A percentile compares a stretch with the other conserved stretches of the same genome.
These are phyloP conservation scores for Syngnathus floridae DNA, from an alignment of 2,113 vertebrate species.

Conservation along the genomic window DNA sequence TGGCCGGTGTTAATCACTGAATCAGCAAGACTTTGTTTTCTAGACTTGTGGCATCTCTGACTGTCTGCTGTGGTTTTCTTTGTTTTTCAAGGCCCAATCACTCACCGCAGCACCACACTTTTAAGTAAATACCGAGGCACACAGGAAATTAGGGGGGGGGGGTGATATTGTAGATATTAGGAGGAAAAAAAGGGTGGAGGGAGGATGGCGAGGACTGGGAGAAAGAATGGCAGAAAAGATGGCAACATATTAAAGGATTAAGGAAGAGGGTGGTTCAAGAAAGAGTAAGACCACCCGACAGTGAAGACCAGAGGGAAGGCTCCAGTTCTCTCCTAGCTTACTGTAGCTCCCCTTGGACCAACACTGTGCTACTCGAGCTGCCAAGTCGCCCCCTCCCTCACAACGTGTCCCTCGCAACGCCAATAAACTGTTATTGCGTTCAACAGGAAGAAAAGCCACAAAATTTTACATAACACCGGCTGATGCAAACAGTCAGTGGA, in stretches of 20 bases:
- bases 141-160: constrained; percentile 14
- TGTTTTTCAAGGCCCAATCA: constrained; percentile 2
- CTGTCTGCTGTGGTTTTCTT: constrained; percentile 37
- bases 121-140: constrained; percentile 17
- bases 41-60: not conserved
- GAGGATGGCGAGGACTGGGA: constrained; percentile 16
- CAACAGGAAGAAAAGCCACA: constrained; percentile 33
- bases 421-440: constrained; percentile 56
- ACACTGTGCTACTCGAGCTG: constrained; percentile 30
- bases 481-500: constrained; percentile 44
- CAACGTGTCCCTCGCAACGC: constrained; percentile 30
- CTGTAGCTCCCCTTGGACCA: constrained; percentile 40
- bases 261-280: constrained; percentile 33
- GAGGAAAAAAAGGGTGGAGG: constrained; percentile 2
- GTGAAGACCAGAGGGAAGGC: constrained; percentile 42
- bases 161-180: constrained; percentile 31
- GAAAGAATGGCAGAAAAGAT: constrained; percentile 2
- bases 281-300: constrained; percentile 47
- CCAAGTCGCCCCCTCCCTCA: constrained; percentile 50
- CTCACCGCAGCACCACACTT: not conserved
- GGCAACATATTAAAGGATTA: constrained; percentile 4
- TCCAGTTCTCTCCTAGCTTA: constrained; percentile 33
- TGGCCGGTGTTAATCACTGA: constrained; percentile 34
- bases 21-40: constrained; percentile 44
- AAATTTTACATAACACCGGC: constrained; percentile 38